These are phyloP conservation scores for Rachycentron canadum DNA, from an alignment of 2,797 vertebrate species.

Conservation along the genomic window DNA sequence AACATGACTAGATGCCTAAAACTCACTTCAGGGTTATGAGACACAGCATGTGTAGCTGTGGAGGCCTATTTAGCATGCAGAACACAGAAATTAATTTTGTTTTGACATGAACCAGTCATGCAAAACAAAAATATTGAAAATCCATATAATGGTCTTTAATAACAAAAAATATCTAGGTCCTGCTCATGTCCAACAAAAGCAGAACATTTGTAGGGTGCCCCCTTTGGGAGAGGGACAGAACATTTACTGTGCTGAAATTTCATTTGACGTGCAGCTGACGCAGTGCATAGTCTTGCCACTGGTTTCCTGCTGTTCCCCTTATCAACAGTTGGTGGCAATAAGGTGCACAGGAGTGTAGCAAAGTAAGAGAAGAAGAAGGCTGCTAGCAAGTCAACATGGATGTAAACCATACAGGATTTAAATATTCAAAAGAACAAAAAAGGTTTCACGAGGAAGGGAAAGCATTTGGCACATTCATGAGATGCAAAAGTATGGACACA, in stretches of 20 bases:
- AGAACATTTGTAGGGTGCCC: neutral
- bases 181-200: neutral
- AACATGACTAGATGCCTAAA: conserved; percentile 73
- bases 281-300: too few relatives aligned
- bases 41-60: conserved; percentile 47
- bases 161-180: conserved; percentile 7
- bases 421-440: too few relatives aligned
- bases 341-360: too few relatives aligned
- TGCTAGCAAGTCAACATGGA: too few relatives aligned
- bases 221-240: neutral
- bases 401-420: too few relatives aligned
- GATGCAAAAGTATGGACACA: neutral
- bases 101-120: conserved; percentile 55
- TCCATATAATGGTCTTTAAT: conserved; percentile 5
- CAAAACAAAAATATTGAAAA: conserved; percentile 50
- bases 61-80: conserved; percentile 63
- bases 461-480: too few relatives aligned
- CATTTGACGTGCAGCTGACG: too few relatives aligned
- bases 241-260: too few relatives aligned
- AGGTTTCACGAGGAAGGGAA: neutral
- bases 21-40: conserved; percentile 73
- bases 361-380: too few relatives aligned
- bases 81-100: conserved; percentile 59
- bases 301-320: too few relatives aligned
- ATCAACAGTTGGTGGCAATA: too few relatives aligned